Evolutionary conservation across 2,113 vertebrate genomes (phyloP), one percentile per base, ranked within the genome.

Genomic region (Pygoscelis adeliae): DNA sequence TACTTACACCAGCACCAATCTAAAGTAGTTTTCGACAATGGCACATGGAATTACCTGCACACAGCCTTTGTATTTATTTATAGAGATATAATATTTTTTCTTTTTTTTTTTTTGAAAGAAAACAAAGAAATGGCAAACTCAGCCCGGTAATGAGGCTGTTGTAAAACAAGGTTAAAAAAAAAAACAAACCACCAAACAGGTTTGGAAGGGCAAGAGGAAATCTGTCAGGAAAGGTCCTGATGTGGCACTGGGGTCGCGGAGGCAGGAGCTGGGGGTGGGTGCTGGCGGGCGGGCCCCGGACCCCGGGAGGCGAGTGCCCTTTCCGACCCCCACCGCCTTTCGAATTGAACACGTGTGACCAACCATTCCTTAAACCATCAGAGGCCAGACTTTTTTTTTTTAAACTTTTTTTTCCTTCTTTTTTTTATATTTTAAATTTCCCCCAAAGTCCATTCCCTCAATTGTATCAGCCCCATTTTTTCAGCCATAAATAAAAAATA

Each of bases 1-100:
- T 98, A 98, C 97, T 97, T 98, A 98, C 96, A 98, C 98, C 98
- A 98, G 98, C 98, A 98, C 98, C 98, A 97, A 97, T 98, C 98
- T 98, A 98, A 97, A 97, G 97, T 96, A 97, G 94, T 97, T 97
- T 97, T 85, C 21, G 5, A 98, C 96, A 98, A 98, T 98, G 98
- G 98, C 98, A 99, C 98, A 93, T 97, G 96, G 94, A 98, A 97
- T 97, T 96, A 98, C 92, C 98, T 98, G 98, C 98, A 98, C 98
- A 96, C 92, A 97, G 96, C 95, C 97, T 97, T 93, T 56, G 59
- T 63, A 56, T 67, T 94, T 93, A 91, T 90, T 87, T 90, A 91
- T 81, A 96, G 72, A 96, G 87, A 93, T 86, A 93, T 18, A 92
- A 14, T 83, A 65, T 91, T 69, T 91, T 46, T 90, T 88, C 56